Evolutionary conservation across 2,797 vertebrate species (phyloP).

Genomic region (Cheirogaleus major): DNA sequence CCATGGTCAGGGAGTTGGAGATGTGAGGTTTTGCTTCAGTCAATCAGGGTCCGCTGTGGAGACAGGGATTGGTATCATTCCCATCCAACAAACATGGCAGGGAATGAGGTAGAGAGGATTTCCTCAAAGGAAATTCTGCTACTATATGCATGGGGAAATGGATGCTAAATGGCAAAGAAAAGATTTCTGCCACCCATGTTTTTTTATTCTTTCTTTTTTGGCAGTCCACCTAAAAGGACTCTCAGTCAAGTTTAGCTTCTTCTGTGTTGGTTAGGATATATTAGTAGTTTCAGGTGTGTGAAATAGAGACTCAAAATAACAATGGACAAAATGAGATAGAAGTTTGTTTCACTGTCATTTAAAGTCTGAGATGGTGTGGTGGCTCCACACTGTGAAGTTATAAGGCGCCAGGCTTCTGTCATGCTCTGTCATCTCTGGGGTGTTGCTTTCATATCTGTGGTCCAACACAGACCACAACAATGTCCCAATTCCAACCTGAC

Average conservation of each 20-base stretch:
- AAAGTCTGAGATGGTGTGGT: neutral
- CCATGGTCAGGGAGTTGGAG: neutral
- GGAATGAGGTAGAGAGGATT: neutral
- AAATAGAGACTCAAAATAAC: neutral
- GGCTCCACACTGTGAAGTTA: neutral
- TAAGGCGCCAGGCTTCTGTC: neutral
- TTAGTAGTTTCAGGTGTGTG: neutral
- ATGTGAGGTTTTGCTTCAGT: constrained; percentile 5
- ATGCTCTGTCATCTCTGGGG: neutral
- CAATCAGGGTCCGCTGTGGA: neutral
- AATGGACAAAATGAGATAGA: neutral
- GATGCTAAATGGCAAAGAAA: neutral
- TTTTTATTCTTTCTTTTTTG: neutral
- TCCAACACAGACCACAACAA: neutral
- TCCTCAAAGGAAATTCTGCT: neutral
- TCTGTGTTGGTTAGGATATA: neutral
- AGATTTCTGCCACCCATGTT: neutral
- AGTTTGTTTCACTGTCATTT: neutral
- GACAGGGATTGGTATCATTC: neutral
- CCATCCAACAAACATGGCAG: neutral
- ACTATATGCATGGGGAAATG: neutral
- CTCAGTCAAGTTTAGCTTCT: neutral
- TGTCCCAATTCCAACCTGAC: neutral
- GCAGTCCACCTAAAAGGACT: neutral
- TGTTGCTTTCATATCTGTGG: neutral